Base-by-base conservation (phyloP, 2,797 vertebrate species). In the Xenops minutus region DNA sequence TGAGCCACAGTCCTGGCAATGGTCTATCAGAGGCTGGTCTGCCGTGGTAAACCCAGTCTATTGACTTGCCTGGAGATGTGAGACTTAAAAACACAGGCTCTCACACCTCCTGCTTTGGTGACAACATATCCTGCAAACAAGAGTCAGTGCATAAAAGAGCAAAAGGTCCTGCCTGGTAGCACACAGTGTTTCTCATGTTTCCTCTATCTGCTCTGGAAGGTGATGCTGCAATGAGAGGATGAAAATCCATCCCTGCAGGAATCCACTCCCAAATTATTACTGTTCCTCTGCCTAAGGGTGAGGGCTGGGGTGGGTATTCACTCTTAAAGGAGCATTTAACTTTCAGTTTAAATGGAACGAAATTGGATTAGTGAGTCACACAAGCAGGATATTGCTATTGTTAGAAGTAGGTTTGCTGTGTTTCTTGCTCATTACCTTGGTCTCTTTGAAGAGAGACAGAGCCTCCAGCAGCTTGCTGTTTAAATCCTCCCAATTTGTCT, bases 1-100 rank as follows among this genome's bases (percentile, higher is more conserved):
- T 24, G 19, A 71, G 8, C 1, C 0, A 32, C 10, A 11, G 5
- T 24, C 30, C 36, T 59, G 36, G 46, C 41, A 3, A 0, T 2
- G 59, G 14, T n/a, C 26, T 19, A 2, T 24, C 12, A 3, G 43
- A 39, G 24, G 46, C 55, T 22, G 51, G 39, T 23, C 18, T 12
- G 48, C 54, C 1, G 23, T 0, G 7, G n/a, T 30, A 6, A 3
- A 10, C 4, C 12, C 24, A 3, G 36, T 15, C 74, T 49, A 27
- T 27, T 54, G 63, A 66, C 48, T 49, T 64, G 55, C 51, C 76
- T 27, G 54, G 52, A 39, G 76, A 54, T 6, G 41, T 34, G 27
- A 34, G 55, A 59, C 37, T 44, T 29, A 2, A 67, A 67, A 54
- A 1, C 37, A 51, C 32, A 17, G 52, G n/a, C 46, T 88, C 30